A percentile compares a stretch with the other conserved stretches of the same genome.
These are phyloP conservation scores for Leptocoma aspasia DNA, from an alignment of 2,113 vertebrate genomes.

Conservation along the genomic window DNA sequence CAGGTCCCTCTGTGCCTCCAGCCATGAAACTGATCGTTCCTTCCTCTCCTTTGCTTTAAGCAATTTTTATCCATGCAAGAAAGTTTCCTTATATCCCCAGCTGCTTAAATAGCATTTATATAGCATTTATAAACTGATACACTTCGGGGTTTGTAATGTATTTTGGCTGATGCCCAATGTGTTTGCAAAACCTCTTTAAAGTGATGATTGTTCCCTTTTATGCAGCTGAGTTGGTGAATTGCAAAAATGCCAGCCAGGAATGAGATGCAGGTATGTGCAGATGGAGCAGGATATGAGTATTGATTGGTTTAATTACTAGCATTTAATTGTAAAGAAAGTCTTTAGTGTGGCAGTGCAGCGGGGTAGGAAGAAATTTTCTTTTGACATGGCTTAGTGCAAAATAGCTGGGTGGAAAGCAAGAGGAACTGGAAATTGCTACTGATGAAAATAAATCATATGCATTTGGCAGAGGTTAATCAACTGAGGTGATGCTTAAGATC, in stretches of 20 bases:
- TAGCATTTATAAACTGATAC: not conserved
- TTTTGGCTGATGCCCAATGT: not conserved
- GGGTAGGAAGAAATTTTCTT: not conserved
- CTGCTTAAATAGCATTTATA: not conserved
- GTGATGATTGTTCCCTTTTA: not conserved
- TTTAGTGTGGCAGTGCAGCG: not conserved
- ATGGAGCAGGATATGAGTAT: not conserved
- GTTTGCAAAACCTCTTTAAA: not conserved
- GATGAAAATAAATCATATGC: not conserved
- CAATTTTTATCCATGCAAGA: not conserved
- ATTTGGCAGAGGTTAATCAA: not conserved
- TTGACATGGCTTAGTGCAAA: not conserved
- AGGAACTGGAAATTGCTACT: not conserved
- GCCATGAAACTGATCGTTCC: accelerated
- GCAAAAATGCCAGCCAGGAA: constrained; percentile 67
- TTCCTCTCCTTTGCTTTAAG: not conserved
- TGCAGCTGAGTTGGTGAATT: constrained; percentile 8
- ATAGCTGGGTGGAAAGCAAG: not conserved
- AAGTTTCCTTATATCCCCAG: not conserved
- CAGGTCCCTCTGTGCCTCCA: not conserved
- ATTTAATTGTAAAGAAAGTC: not conserved
- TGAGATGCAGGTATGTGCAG: constrained; percentile 67
- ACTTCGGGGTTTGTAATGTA: not conserved
- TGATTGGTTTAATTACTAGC: not conserved
- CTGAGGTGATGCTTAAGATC: not conserved